Conservation (phyloP, 2,797 vertebrate species). For the Mormyrops boulengeri region DNA sequence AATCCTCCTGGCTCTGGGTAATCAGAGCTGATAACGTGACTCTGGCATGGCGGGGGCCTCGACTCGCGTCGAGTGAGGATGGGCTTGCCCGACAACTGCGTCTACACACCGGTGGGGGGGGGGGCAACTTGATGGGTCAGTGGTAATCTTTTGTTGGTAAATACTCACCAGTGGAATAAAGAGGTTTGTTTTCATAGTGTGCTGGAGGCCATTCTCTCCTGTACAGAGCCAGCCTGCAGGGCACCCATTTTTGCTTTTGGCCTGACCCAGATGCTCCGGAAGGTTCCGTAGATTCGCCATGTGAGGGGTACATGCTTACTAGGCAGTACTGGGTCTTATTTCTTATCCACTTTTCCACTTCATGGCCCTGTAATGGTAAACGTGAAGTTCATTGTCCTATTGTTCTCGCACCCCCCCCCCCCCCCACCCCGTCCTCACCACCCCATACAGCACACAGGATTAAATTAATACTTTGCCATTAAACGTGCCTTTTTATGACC, state of each 20-base stretch:
- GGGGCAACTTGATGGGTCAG: not conserved
- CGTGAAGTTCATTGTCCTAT: not conserved
- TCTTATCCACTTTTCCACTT: not conserved
- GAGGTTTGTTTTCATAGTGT: not conserved
- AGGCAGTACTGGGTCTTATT: not conserved
- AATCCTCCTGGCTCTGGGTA: not conserved
- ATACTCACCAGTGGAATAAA: not conserved
- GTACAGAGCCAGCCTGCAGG: not conserved
- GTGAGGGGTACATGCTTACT: not conserved
- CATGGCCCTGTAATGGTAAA: constrained; percentile 1
- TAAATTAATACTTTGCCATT: constrained; percentile 12
- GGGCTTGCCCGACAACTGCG: not conserved
- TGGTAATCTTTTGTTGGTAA: constrained; percentile 11
- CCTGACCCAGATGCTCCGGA: not conserved
- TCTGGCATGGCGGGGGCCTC: not conserved
- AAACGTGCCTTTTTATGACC: constrained; percentile 15
- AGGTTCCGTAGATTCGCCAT: not conserved
- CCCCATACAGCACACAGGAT: not conserved
- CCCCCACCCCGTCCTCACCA: not conserved
- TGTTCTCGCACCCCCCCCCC: not conserved
- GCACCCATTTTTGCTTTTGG: not conserved
- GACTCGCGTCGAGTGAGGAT: not conserved
- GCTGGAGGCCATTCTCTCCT: not conserved
- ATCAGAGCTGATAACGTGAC: constrained; percentile 13
- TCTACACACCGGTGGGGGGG: not conserved